Evolutionary conservation across 2,888 invertebrate genomes (phyloP), one percentile per base, ranked within the genome.

Genomic region (Scaeva pyrastri): DNA sequence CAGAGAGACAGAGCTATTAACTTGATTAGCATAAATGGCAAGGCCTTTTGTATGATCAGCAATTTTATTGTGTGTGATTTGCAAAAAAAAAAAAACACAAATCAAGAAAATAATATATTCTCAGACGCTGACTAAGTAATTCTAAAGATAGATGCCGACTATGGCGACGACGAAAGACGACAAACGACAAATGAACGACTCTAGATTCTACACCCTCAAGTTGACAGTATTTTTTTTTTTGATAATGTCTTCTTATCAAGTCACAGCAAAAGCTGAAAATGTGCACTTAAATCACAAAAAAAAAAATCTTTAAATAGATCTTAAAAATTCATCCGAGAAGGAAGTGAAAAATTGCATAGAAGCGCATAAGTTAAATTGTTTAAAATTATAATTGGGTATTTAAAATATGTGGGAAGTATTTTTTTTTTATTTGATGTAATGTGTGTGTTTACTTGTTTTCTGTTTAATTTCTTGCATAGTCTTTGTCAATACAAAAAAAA

Each of bases 61-160:
- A 62, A 43, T 16, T 62, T 26, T 26, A 23, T 23, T 43, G 43
- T 62, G n/a, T 23, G 0, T 41, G n/a, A 10, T 55, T 8, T 16
- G 36, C 36, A 56, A 31, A 16, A 26, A 26, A 55, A n/a, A 31
- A 26, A 10, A 31, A 31, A 5, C 31, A 31, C 31, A 31, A 31
- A 31, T 31, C 31, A 31, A 31, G 19, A 23, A 36, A 21, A 48
- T 12, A 45, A 64, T 43, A 21, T 80, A 71, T 58, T 74, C 75
- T 68, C 68, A 71, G 60, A 43, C 68, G 74, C 23, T 84, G 84
- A 84, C 66, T 75, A 84, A 72, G 62, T 75, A 50, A 71, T 52
- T 43, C 84, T 84, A 84, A 84, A 84, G 74, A 84, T 84, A 84
- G 84, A 50, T 41, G 68, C 14, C 52, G 23, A 52, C 52, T 23